Base-by-base conservation (phyloP, 2,888 invertebrate genomes). In the Parnassius glacialis region DNA sequence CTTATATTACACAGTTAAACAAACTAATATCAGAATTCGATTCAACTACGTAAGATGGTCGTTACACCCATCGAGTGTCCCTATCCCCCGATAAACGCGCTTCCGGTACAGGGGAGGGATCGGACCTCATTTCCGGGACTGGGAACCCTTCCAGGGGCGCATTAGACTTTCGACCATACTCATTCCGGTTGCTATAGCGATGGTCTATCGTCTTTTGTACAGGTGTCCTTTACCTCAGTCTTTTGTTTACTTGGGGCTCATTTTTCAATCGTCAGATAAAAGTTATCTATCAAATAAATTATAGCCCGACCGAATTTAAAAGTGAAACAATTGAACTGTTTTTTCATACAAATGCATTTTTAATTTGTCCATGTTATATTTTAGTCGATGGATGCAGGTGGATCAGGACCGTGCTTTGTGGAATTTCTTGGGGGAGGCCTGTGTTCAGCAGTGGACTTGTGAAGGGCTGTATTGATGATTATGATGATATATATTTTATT, bases 121-220 rank as follows among this genome's bases (percentile, higher is more conserved):
- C 79, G 81, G 80, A 86, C 84, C 85, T 87, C 86, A 87, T 87
- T 86, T 87, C 87, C 87, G 81, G 81, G 68, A 45, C 59, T 61
- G 69, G 68, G 78, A 82, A 79, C 86, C 85, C 86, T 84, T 85
- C 80, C 78, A 73, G 70, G 68, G 70, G 76, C 83, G 81, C 52
- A 47, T 51, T 45, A 57, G 59, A 62, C 59, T 59, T 56, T 51
- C 56, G 61, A 45, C 20, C 54, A 51, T n/a, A 59, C 61, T 47
- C 52, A 13, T 13, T 9, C 48, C 48, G 52, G 65, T 64, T 64
- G 53, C 65, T 56, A 68, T 66, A 66, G 66, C 55, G 64, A 66
- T 65, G 62, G 61, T 25, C 7, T 45, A 52, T 43, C 25, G 54
- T 50, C 43, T 50, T 58, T 51, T 61, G 16, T 52, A 52, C 52